Evolutionary conservation across 2,797 vertebrate species (phyloP).

Genomic region (Serranus cabrilla): DNA sequence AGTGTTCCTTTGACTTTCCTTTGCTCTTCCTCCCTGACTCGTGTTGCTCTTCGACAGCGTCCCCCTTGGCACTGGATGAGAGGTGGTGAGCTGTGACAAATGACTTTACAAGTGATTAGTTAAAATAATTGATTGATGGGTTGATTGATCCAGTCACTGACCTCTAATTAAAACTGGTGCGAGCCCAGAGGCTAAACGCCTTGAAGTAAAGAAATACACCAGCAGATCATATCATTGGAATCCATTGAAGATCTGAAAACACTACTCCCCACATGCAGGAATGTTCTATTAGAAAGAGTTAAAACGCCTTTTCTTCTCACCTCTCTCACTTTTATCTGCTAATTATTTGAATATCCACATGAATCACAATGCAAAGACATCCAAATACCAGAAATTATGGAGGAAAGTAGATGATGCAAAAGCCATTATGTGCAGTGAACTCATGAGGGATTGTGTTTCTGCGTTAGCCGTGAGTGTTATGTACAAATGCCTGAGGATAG

Average conservation of each 20-base stretch:
- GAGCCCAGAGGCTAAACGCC: constrained; percentile 16
- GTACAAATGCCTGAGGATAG: not conserved
- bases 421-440: not conserved
- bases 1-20: constrained; percentile 21
- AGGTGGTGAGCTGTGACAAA: constrained; percentile 49
- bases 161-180: constrained; percentile 40
- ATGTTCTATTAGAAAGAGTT: not conserved
- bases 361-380: constrained; percentile 4
- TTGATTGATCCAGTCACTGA: constrained; percentile 46
- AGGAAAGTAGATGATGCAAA: constrained; percentile 2
- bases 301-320: not conserved
- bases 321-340: not conserved
- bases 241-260: not conserved
- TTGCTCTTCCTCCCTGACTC: constrained; percentile 9
- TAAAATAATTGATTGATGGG: constrained; percentile 46
- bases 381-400: not conserved
- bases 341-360: not conserved
- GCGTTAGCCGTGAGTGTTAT: not conserved
- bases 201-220: constrained; percentile 4
- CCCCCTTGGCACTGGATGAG: constrained; percentile 5
- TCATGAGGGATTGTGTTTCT: not conserved
- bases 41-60: not conserved
- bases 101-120: constrained; percentile 54
- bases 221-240: not conserved
- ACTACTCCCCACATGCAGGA: not conserved